Evolutionary conservation across 2,888 invertebrate species (phyloP).

Genomic region (Eutolmus rufibarbis): DNA sequence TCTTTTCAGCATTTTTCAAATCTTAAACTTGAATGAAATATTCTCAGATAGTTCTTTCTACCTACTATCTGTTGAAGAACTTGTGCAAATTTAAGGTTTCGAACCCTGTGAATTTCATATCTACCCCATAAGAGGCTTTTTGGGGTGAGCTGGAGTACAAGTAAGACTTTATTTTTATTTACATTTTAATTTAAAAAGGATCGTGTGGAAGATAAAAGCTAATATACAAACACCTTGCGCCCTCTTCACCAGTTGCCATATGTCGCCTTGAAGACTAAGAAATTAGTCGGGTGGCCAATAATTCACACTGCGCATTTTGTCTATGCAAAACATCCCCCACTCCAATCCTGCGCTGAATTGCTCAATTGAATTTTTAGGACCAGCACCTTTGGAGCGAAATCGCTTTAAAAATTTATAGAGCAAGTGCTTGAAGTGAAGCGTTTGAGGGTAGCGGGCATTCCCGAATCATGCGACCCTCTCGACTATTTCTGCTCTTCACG

Average conservation of each 20-base stretch:
- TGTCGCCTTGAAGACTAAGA: neutral
- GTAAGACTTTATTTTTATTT: neutral
- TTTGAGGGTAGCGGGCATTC: neutral
- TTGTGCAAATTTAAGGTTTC: too few relatives aligned
- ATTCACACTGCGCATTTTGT: neutral
- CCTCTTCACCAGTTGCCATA: neutral
- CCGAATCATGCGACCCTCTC: neutral
- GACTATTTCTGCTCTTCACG: neutral
- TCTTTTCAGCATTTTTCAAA: too few relatives aligned
- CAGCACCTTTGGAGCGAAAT: conserved; percentile 27
- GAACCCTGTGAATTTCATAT: too few relatives aligned
- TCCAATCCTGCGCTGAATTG: conserved; percentile 10
- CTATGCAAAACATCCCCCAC: conserved; percentile 8
- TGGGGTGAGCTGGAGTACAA: neutral
- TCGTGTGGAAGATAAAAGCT: neutral
- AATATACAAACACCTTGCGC: neutral
- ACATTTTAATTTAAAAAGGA: neutral
- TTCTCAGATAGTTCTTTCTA: too few relatives aligned
- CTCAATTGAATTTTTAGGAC: conserved; percentile 35
- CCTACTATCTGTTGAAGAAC: too few relatives aligned
- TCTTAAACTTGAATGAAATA: too few relatives aligned
- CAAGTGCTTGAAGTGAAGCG: conserved; percentile 18
- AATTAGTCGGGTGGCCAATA: conserved; percentile 6
- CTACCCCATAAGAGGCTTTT: too few relatives aligned
- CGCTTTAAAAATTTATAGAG: conserved; percentile 33